phyloP scores from a whole-genome alignment of 2,888 invertebrate genomes.

The Ectropis crepuscularia region DNA sequence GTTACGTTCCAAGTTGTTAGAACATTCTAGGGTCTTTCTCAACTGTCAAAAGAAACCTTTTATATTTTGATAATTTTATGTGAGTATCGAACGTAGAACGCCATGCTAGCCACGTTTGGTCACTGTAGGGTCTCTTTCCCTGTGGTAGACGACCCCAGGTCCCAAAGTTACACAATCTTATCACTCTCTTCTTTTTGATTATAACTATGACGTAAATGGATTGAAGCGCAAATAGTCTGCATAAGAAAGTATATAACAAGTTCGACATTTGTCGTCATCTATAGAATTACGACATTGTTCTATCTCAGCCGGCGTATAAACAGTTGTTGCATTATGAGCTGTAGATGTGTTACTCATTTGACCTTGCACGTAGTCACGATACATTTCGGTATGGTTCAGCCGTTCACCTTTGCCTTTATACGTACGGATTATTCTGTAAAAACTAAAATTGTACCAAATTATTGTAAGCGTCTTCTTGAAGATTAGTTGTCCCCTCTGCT shows the following conservation, averaged over 20 bases:
- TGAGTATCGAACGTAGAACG: too few relatives aligned
- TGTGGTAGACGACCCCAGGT: too few relatives aligned
- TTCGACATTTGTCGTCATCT: neutral
- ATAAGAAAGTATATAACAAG: neutral
- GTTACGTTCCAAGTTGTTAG: too few relatives aligned
- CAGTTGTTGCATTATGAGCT: conserved; percentile 10
- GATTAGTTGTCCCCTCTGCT: too few relatives aligned
- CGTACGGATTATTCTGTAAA: neutral
- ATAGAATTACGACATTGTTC: conserved; percentile 2
- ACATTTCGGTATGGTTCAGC: conserved; percentile 15
- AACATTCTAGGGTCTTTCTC: too few relatives aligned
- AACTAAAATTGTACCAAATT: too few relatives aligned
- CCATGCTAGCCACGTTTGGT: too few relatives aligned
- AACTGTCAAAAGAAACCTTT: too few relatives aligned
- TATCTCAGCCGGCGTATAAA: conserved; percentile 1
- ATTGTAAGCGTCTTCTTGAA: too few relatives aligned
- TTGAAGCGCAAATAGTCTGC: too few relatives aligned
- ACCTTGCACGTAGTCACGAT: conserved; percentile 18
- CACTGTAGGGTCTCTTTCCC: too few relatives aligned
- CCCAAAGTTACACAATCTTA: neutral
- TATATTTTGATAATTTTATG: too few relatives aligned
- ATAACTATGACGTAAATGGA: neutral
- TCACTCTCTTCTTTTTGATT: neutral
- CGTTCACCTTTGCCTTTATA: conserved; percentile 21
- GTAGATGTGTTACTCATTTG: conserved; percentile 17